These are phyloP conservation scores for Xyrauchen texanus DNA, from an alignment of 2,113 vertebrate species.

Conservation along the genomic window DNA sequence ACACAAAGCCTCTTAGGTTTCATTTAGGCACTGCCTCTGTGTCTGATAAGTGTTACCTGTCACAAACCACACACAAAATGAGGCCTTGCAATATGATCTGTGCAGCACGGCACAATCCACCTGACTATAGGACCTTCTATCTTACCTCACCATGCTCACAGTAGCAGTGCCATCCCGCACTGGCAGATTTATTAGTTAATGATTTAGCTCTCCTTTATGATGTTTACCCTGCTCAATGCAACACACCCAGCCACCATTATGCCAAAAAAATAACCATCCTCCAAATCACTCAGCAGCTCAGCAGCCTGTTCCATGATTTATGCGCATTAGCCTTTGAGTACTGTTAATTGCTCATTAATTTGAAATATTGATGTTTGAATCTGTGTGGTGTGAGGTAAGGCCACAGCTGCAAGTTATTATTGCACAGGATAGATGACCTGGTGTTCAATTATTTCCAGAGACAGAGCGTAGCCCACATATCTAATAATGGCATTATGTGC, in stretches of 20 bases:
- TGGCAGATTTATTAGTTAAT: conserved; percentile 48
- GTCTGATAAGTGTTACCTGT: conserved; percentile 52
- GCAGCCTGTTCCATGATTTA: conserved; percentile 35
- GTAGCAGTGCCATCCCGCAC: conserved; percentile 17
- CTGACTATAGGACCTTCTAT: conserved; percentile 9
- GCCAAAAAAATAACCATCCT: conserved; percentile 7
- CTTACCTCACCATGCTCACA: conserved; percentile 9
- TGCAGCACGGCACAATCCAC: not conserved
- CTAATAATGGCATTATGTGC: conserved; percentile 34
- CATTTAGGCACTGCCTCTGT: conserved; percentile 48
- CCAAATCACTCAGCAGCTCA: conserved; percentile 29
- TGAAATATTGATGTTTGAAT: conserved; percentile 51
- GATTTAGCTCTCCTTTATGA: conserved; percentile 53
- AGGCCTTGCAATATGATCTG: conserved; percentile 58
- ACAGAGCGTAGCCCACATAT: conserved; percentile 27
- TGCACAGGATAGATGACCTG: conserved; percentile 4
- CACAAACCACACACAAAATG: conserved; percentile 37
- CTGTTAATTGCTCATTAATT: conserved; percentile 53
- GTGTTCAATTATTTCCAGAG: conserved; percentile 32
- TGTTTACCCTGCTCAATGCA: conserved; percentile 43
- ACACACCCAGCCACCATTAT: conserved; percentile 19
- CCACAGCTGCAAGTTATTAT: conserved; percentile 41
- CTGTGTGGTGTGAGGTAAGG: conserved; percentile 48
- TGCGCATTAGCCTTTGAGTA: conserved; percentile 47
- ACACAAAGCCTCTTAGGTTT: conserved; percentile 54